Conservation (phyloP, 1,140 invertebrate species). For the Sinonovacula constricta region DNA sequence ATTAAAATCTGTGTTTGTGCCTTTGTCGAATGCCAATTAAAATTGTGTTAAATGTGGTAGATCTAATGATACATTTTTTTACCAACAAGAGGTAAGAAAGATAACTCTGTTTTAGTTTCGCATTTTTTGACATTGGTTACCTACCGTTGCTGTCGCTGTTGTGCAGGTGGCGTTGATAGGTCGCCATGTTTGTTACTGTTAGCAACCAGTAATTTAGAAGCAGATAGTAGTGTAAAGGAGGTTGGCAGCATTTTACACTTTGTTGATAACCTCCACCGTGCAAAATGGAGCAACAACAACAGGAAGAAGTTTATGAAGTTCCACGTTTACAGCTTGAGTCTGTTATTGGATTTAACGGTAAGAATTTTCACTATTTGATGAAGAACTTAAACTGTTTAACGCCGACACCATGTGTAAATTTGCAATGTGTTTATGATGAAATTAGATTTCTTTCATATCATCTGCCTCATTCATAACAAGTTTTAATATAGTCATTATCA, state of each 20-base stretch:
- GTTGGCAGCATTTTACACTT: constrained; percentile 18
- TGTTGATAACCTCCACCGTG: background rate
- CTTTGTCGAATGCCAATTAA: no score
- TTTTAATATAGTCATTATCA: background rate
- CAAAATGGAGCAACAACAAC: constrained; percentile 43
- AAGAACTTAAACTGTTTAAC: background rate
- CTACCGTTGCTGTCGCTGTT: background rate
- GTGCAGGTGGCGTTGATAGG: constrained; percentile 54
- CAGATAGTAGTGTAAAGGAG: constrained; percentile 19
- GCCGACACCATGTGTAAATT: background rate
- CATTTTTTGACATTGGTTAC: no score
- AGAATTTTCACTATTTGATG: constrained; percentile 1
- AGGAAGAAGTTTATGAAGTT: constrained; percentile 40
- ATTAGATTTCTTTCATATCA: background rate
- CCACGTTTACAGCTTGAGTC: constrained; percentile 63
- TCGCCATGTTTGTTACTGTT: constrained; percentile 71
- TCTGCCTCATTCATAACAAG: background rate
- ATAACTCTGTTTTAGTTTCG: no score
- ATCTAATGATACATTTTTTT: no score
- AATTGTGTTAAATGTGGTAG: no score
- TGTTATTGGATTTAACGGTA: constrained; percentile 70
- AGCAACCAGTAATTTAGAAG: constrained; percentile 64
- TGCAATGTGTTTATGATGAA: background rate
- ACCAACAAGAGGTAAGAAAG: no score
- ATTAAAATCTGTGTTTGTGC: no score